phyloP scores from a whole-genome alignment of 2,888 invertebrate species.

The Anoncus sp. region DNA sequence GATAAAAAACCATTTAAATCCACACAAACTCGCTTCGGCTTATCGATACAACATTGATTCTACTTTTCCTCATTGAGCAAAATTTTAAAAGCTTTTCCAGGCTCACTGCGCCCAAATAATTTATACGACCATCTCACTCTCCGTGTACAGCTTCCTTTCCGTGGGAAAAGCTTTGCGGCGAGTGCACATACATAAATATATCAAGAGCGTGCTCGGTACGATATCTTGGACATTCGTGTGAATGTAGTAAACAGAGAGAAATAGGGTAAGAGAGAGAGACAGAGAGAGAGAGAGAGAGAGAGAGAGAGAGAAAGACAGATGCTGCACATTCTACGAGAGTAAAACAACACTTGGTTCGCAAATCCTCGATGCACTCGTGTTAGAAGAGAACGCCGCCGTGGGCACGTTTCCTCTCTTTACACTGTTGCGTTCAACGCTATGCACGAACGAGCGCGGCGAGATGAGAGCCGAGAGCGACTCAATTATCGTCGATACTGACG shows the following conservation, averaged over 20 bases:
- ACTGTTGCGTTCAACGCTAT: constrained; percentile 33
- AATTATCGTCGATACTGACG: constrained; percentile 54
- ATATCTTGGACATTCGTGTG: constrained; percentile 39
- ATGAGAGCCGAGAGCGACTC: constrained; percentile 43
- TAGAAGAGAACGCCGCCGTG: constrained; percentile 22
- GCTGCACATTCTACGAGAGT: constrained; percentile 27
- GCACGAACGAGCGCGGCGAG: constrained; percentile 22
- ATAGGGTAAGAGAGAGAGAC: constrained; percentile 7
- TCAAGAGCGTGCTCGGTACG: constrained; percentile 35
- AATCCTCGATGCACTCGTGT: constrained; percentile 45
- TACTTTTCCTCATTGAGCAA: neutral
- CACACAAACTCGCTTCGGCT: neutral
- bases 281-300: neutral
- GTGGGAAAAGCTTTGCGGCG: constrained; percentile 39
- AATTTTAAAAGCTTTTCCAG: constrained; percentile 1
- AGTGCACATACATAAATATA: constrained; percentile 39
- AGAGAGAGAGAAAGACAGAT: too few relatives aligned
- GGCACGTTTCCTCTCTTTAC: constrained; percentile 35
- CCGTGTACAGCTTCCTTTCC: constrained; percentile 5
- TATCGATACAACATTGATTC: neutral
- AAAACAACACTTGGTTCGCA: constrained; percentile 45
- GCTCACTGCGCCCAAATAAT: constrained; percentile 9
- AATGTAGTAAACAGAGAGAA: constrained; percentile 2
- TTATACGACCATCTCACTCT: neutral
- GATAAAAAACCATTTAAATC: neutral